Evolutionary conservation across 2,113 vertebrate species (phyloP).

Genomic region (Hippoglossus stenolepis): DNA sequence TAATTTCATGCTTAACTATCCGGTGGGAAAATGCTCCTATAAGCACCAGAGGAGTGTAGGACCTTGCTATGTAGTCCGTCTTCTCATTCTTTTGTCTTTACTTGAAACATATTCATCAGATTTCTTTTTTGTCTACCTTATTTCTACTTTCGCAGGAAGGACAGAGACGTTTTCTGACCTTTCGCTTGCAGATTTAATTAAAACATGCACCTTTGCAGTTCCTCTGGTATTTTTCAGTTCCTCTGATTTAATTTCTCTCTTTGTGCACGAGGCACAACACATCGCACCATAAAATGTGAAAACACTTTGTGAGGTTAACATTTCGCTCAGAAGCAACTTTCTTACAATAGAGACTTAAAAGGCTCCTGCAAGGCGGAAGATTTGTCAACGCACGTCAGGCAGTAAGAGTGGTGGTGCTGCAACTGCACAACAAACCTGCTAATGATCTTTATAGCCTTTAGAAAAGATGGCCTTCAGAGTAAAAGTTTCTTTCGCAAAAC

Average conservation of each 20-base stretch:
- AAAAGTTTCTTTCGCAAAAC: neutral
- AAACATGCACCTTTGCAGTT: constrained; percentile 18
- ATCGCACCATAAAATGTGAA: neutral
- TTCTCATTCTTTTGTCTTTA: constrained; percentile 17
- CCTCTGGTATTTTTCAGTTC: constrained; percentile 31
- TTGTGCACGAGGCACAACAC: neutral
- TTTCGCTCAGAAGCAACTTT: constrained; percentile 18
- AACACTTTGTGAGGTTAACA: constrained; percentile 16
- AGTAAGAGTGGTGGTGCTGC: neutral
- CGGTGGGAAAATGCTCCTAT: constrained; percentile 2
- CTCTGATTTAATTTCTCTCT: constrained; percentile 21
- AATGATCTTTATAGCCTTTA: neutral
- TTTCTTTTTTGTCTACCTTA: neutral
- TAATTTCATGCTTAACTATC: constrained; percentile 43
- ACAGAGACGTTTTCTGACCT: neutral
- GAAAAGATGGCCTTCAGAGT: neutral
- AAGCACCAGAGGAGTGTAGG: neutral
- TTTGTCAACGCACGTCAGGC: too few relatives aligned
- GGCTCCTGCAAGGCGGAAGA: too few relatives aligned
- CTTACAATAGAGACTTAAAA: neutral
- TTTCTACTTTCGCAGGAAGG: neutral
- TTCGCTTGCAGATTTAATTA: constrained; percentile 18
- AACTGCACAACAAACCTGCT: neutral
- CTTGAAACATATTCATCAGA: neutral
- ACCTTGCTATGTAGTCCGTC: neutral